These are phyloP conservation scores for Yponomeuta plumbellus DNA, from an alignment of 2,888 invertebrate genomes.

Conservation along the genomic window DNA sequence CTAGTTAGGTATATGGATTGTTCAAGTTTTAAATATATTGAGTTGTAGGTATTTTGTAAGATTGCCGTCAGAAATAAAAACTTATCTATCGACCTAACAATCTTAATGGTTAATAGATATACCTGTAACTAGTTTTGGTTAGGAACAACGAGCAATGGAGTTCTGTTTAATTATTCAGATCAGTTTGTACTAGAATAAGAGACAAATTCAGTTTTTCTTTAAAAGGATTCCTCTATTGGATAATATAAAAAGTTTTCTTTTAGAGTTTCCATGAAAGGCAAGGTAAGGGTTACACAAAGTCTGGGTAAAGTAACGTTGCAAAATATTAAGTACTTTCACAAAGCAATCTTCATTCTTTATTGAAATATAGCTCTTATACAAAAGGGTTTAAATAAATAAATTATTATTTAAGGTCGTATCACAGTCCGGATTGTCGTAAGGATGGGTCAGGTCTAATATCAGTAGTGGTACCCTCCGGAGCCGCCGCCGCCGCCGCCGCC, in stretches of 20 bases:
- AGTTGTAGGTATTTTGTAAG: too few relatives aligned
- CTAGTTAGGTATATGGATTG: too few relatives aligned
- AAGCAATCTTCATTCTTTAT: not conserved
- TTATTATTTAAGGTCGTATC: conserved; percentile 45
- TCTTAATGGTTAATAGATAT: too few relatives aligned
- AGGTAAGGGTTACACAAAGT: too few relatives aligned
- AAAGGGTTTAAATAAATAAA: not conserved
- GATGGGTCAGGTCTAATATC: conserved; percentile 40
- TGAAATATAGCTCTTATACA: not conserved
- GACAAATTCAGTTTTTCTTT: not conserved
- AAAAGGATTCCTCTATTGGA: not conserved
- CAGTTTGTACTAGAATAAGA: not conserved
- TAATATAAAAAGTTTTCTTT: not conserved
- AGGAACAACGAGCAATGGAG: too few relatives aligned
- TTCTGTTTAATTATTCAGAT: not conserved
- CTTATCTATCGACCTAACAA: too few relatives aligned
- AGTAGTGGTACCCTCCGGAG: conserved; percentile 55
- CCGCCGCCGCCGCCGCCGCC: conserved; percentile 35
- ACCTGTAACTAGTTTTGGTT: too few relatives aligned
- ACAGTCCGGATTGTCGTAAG: conserved; percentile 46
- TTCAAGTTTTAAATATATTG: too few relatives aligned
- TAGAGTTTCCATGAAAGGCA: not conserved
- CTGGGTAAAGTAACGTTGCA: too few relatives aligned
- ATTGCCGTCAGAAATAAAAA: too few relatives aligned
- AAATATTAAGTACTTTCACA: too few relatives aligned